Base-by-base conservation (phyloP, 2,797 vertebrate species). In the Australoheros facetus region DNA sequence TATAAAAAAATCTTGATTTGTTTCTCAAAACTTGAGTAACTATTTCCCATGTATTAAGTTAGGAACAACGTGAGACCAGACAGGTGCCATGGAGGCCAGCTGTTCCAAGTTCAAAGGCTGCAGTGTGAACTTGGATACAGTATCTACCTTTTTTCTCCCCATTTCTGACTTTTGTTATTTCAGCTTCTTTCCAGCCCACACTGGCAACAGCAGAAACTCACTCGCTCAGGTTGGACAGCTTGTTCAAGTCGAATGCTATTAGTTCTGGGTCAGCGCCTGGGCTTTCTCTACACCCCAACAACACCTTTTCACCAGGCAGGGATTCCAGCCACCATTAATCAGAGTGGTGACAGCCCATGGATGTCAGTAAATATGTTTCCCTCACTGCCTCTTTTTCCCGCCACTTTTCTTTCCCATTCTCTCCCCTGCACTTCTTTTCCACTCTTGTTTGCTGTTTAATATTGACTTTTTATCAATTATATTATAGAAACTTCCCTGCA, bases 241-340 rank as follows among this genome's bases (percentile, higher is more conserved):
- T 94, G 94, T 94, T 95, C 92, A 91, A 94, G 91, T 95, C 94
- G 87, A 94, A 95, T 93, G 95, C 94, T 95, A 96, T 96, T 96
- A 96, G 95, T 95, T 94, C 87, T 91, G 94, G 95, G 94, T 96
- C 94, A 93, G 83, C 42, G 90, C 87, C 86, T 83, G 91, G 93
- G 93, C 78, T 95, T 93, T 93, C 88, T 94, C 91, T 85, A 91
- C 93, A 92, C 91, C 93, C 94, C 92, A 91, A 93, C 91, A 92
- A 95, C 93, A 95, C 90, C 92, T 93, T 95, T 94, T 90, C 94
- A 94, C 91, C 91, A 95, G 92, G 94, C 93, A 93, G 87, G 80
- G 88, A 93, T 87, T 92, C 91, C 92, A 91, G 83, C 91, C 85
- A 83, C 94, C 94, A 96, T 96, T 95, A 95, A 96, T 96, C 95